A percentile compares a stretch with the other conserved stretches of the same genome.
Conservation (phyloP, 2,888 invertebrate species). For the Clistopyga incitator region DNA sequence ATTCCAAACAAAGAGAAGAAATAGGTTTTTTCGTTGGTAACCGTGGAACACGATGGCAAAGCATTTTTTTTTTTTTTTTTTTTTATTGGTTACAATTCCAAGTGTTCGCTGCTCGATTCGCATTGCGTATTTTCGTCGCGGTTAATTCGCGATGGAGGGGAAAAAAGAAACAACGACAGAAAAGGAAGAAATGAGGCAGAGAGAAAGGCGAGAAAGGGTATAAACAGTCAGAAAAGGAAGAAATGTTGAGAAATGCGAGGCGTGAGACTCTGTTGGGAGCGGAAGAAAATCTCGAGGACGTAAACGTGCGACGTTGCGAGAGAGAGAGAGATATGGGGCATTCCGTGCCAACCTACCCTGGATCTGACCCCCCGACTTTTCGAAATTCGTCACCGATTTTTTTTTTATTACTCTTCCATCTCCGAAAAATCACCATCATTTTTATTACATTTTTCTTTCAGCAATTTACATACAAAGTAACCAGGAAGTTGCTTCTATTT, state of each 20-base stretch:
- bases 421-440: no score
- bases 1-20: not conserved
- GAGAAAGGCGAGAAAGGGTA: constrained; percentile 11
- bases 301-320: constrained; percentile 35
- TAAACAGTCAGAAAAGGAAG: constrained; percentile 7
- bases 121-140: not conserved
- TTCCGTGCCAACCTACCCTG: no score
- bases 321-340: constrained; percentile 31
- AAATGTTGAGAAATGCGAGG: constrained; percentile 35
- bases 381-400: no score
- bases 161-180: not conserved
- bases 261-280: constrained; percentile 4
- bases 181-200: constrained; percentile 8
- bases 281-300: constrained; percentile 60
- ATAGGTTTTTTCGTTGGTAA: constrained; percentile 1
- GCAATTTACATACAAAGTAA: no score
- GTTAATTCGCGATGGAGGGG: not conserved
- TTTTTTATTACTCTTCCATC: no score
- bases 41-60: constrained; percentile 22
- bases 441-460: no score
- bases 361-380: no score
- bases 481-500: no score
- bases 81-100: not conserved
- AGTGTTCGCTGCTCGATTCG: constrained; percentile 11
- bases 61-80: not conserved